Conservation (phyloP, 2,888 invertebrate species). For the Dascillus cervinus region DNA sequence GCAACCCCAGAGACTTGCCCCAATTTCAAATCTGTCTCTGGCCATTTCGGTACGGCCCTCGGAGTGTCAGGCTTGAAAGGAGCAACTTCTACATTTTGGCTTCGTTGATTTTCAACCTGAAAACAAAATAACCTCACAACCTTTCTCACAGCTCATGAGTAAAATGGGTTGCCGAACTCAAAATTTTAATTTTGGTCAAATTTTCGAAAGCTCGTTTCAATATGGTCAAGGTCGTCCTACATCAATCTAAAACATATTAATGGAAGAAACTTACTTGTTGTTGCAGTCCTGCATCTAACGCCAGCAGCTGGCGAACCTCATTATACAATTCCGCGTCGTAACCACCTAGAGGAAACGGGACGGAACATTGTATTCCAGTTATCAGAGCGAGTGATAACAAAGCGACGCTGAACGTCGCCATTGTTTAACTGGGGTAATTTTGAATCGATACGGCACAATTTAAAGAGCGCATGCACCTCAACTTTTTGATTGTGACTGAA, state of each 20-base stretch:
- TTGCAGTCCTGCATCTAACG: slow-evolving; percentile 35
- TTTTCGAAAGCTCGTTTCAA: no score
- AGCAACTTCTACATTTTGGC: slow-evolving; percentile 6
- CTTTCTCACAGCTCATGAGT: neutral
- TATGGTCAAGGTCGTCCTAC: no score
- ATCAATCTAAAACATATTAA: no score
- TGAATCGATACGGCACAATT: slow-evolving; percentile 15
- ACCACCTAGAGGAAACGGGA: slow-evolving; percentile 7
- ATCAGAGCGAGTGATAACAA: slow-evolving; percentile 25
- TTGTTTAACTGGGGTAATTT: slow-evolving; percentile 20
- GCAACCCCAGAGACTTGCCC: slow-evolving; percentile 85
- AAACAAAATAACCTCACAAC: slow-evolving; percentile 4
- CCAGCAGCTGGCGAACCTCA: slow-evolving; percentile 47
- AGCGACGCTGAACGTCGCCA: slow-evolving; percentile 33
- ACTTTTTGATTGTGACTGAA: no score
- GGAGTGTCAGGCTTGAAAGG: slow-evolving; percentile 58
- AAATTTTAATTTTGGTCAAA: no score
- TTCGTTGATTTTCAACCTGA: slow-evolving; percentile 8
- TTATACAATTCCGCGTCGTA: slow-evolving; percentile 41
- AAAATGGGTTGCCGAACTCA: neutral
- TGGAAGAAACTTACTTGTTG: slow-evolving; percentile 36
- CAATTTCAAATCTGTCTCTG: slow-evolving; percentile 52
- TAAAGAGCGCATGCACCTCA: slow-evolving; percentile 14
- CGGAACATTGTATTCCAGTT: slow-evolving; percentile 20
- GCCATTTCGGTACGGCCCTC: slow-evolving; percentile 54